Base-by-base conservation (phyloP, 2,113 vertebrate species). In the Sander vitreus region DNA sequence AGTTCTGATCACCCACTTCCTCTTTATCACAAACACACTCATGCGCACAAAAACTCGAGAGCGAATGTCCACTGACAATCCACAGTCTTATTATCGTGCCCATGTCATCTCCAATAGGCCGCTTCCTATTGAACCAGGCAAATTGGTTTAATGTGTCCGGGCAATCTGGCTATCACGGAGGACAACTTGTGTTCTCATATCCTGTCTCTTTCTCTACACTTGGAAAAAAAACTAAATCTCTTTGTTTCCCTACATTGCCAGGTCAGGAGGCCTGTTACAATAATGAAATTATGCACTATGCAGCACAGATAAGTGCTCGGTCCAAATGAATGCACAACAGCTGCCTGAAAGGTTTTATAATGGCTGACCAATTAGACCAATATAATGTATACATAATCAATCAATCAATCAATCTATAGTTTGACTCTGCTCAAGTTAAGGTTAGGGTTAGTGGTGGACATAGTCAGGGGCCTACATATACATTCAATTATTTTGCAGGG, bases 131-230 rank as follows among this genome's bases (percentile, higher is more conserved):
- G 80, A 89, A 87, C 80, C 69, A 67, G 64, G 79, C 73, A 92
- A 93, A 94, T 92, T 91, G 87, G 85, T 83, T 85, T 85, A 92
- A 94, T 94, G 91, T 87, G 86, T 90, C 91, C 81, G 53, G 80
- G 68, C 89, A 78, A 86, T 91, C 86, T 79, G 89, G 53, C 80
- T 76, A 79, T 90, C 85, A 73, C 47, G 18, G 86, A 91, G 91
- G 92, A 89, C 87, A 93, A 82, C 71, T 87, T 88, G 89, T 89
- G 91, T 90, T 89, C 87, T 92, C 87, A 90, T 92, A 88, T 92
- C 90, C 89, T 88, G 86, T 81, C 83, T 78, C 66, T 72, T 68
- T 86, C 39, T 73, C 33, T 58, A 3, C 53, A 45, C 19, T 68
- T 19, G 13, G 5, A 15, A 64, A 66, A 82, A 64, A 65, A 43